Evolutionary conservation across 1,140 invertebrate species (phyloP).

Genomic region (Capitella teleta): DNA sequence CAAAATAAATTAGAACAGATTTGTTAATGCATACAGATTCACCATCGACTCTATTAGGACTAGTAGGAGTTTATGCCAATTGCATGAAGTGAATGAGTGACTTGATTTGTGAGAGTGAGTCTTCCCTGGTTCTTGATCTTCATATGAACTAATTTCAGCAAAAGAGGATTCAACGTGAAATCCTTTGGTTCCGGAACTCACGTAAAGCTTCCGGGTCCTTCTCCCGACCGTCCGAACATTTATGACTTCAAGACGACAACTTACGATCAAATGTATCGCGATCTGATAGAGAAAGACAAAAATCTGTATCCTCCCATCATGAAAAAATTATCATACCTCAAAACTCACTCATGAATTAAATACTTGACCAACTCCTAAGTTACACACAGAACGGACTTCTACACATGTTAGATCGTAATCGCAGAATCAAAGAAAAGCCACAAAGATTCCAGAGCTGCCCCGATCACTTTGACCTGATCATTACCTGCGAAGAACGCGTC

Average conservation of each 20-base stretch:
- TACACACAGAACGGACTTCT: constrained; percentile 93
- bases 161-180: constrained; percentile 91
- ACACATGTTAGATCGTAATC: constrained; percentile 96
- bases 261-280: constrained; percentile 96
- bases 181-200: constrained; percentile 93
- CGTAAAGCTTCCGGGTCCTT: constrained; percentile 87
- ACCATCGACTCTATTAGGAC: no score
- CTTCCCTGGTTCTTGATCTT: no score
- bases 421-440: constrained; percentile 84
- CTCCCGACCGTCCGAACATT: constrained; percentile 89
- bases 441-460: constrained; percentile 84
- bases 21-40: no score
- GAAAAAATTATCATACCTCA: no score
- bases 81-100: no score
- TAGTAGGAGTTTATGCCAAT: no score
- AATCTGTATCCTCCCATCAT: constrained; percentile 55
- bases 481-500: constrained; percentile 96
- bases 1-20: no score
- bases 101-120: no score
- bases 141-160: no score
- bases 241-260: constrained; percentile 87
- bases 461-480: constrained; percentile 91
- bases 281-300: constrained; percentile 59
- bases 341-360: neutral
- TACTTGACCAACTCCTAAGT: neutral